A percentile compares a stretch with the other conserved stretches of the same genome.
These are phyloP conservation scores for Drepana arcuata DNA, from an alignment of 1,140 invertebrate species.

Conservation along the genomic window DNA sequence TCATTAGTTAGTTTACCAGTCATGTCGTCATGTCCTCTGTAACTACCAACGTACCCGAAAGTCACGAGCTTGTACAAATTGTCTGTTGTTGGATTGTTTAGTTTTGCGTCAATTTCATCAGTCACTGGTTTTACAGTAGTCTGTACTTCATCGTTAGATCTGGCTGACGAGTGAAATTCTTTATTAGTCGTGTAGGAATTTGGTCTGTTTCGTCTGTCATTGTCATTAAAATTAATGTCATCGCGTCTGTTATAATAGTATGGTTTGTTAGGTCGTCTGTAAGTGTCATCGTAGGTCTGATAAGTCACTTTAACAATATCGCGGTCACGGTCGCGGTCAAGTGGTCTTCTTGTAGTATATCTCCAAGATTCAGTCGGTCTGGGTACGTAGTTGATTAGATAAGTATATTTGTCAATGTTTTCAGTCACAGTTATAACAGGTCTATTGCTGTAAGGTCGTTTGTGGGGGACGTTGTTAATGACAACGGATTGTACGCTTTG, in stretches of 20 bases:
- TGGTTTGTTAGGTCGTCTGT: constrained; percentile 56
- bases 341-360: constrained; percentile 37
- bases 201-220: constrained; percentile 35
- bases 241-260: constrained; percentile 50
- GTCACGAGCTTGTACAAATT: constrained; percentile 18
- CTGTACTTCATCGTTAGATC: constrained; percentile 41
- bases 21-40: constrained; percentile 20
- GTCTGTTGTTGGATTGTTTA: constrained; percentile 16
- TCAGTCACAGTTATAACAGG: constrained; percentile 60
- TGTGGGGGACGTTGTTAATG: constrained; percentile 50
- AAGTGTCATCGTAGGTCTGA: constrained; percentile 58
- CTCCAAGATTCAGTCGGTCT: constrained; percentile 56
- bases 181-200: constrained; percentile 14
- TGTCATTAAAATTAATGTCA: constrained; percentile 22
- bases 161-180: constrained; percentile 35
- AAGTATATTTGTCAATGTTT: constrained; percentile 62
- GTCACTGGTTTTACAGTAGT: constrained; percentile 20
- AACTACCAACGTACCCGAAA: constrained; percentile 18
- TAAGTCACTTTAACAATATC: constrained; percentile 64
- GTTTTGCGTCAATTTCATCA: constrained; percentile 15
- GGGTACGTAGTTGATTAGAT: constrained; percentile 62
- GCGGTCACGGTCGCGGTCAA: constrained; percentile 24
- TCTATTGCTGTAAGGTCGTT: constrained; percentile 39
- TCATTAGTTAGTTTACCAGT: constrained; percentile 15
- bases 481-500: constrained; percentile 57